A percentile compares a stretch with the other conserved stretches of the same genome.
Conservation (phyloP, 2,113 vertebrate species). For the Globicephala melas region DNA sequence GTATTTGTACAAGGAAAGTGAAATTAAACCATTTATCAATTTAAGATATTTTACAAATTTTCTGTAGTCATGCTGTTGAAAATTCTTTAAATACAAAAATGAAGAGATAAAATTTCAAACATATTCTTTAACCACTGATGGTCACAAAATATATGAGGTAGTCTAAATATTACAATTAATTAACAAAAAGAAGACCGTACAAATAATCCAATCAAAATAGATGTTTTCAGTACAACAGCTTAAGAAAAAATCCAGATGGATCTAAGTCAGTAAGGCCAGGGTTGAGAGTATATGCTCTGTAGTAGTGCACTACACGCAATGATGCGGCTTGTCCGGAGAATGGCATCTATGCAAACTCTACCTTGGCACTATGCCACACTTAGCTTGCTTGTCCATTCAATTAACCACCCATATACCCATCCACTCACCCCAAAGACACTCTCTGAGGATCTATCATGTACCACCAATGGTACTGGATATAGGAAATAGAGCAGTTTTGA, state of each 20-base stretch:
- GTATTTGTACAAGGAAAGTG: conserved; percentile 16
- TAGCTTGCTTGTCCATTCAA: background rate
- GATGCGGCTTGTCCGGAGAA: background rate
- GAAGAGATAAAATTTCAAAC: background rate
- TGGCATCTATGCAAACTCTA: background rate
- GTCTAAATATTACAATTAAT: background rate
- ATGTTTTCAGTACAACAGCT: background rate
- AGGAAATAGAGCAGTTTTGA: background rate
- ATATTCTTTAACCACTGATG: background rate
- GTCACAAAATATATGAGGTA: background rate
- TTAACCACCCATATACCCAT: background rate
- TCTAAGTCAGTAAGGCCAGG: background rate
- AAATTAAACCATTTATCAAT: conserved; percentile 23
- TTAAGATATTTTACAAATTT: conserved; percentile 31
- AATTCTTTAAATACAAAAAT: background rate
- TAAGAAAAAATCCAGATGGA: background rate
- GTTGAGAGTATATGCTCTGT: background rate
- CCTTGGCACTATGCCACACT: background rate
- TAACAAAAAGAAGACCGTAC: background rate
- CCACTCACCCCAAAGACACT: background rate
- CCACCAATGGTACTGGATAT: background rate
- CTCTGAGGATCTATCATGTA: background rate
- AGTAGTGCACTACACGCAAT: background rate
- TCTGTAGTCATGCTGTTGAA: background rate
- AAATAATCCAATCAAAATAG: background rate